These are phyloP conservation scores for Himalopsyche kuldschensis DNA, from an alignment of 2,888 invertebrate species.

Conservation along the genomic window DNA sequence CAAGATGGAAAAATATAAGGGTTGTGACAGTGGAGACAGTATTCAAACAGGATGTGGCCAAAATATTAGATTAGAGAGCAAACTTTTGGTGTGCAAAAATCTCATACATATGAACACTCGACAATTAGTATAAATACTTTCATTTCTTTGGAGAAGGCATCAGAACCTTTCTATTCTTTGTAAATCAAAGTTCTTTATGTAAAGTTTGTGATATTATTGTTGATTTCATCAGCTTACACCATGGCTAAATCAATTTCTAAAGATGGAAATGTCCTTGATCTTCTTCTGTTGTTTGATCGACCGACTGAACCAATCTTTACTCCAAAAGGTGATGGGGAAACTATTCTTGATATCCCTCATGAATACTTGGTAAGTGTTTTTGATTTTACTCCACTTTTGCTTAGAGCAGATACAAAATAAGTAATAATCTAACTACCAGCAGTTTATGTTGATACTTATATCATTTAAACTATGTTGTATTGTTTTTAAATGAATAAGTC, in stretches of 20 bases:
- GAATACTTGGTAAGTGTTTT: conserved; percentile 38
- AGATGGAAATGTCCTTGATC: conserved; percentile 39
- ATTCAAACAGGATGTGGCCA: background rate
- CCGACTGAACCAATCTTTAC: conserved; percentile 67
- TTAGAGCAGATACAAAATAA: too few species aligned
- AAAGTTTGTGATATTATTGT: background rate
- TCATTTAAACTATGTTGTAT: too few species aligned
- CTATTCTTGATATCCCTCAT: conserved; percentile 59
- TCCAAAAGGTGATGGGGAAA: conserved; percentile 59
- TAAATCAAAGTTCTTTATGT: background rate
- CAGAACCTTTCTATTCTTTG: background rate
- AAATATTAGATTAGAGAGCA: background rate
- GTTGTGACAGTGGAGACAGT: background rate
- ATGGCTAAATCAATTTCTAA: background rate
- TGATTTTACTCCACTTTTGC: background rate
- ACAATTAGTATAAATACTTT: background rate
- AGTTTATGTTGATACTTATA: too few species aligned
- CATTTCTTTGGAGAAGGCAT: background rate
- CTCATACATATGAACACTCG: background rate
- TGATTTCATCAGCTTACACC: background rate
- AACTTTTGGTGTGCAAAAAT: background rate
- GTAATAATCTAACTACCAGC: too few species aligned
- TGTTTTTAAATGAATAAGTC: too few species aligned
- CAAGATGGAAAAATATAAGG: background rate
- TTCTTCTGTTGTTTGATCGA: conserved; percentile 63